Percentiles rank a stretch among this genome's conserved stretches.
Evolutionary conservation across 2,797 vertebrate genomes (phyloP).

Genomic region (Garrulus glandarius): DNA sequence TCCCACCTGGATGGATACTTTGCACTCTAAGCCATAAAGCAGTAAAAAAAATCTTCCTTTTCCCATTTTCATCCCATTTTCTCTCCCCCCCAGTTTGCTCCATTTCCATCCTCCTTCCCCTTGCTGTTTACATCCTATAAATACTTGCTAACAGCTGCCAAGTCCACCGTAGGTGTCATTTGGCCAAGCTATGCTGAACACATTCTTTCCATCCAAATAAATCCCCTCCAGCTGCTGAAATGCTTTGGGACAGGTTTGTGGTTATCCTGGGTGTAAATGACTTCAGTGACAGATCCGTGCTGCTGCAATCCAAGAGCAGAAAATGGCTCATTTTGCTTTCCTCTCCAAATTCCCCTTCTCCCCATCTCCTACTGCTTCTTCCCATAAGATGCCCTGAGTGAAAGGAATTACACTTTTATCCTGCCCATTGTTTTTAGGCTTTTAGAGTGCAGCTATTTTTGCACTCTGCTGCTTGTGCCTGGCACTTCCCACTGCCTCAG

Average conservation of each 20-base stretch:
- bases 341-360: neutral
- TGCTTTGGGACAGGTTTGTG: neutral
- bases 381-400: neutral
- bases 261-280: neutral
- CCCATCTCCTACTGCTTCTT: neutral
- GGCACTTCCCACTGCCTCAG: neutral
- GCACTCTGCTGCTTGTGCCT: neutral
- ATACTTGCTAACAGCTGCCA: conserved; percentile 57
- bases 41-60: neutral
- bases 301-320: neutral
- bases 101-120: neutral
- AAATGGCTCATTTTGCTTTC: neutral
- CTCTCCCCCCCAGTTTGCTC: neutral
- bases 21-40: neutral
- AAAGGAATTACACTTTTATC: neutral
- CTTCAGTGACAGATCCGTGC: neutral
- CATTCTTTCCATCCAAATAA: conserved; percentile 59
- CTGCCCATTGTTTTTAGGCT: neutral
- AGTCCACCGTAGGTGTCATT: conserved; percentile 23
- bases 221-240: conserved; percentile 55
- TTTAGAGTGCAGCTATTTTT: neutral
- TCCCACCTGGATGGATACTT: neutral
- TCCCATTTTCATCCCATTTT: neutral
- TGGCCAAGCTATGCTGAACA: conserved; percentile 17
- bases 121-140: conserved; percentile 62